phyloP scores from a whole-genome alignment of 2,113 vertebrate genomes.

The Eurystomus gularis region DNA sequence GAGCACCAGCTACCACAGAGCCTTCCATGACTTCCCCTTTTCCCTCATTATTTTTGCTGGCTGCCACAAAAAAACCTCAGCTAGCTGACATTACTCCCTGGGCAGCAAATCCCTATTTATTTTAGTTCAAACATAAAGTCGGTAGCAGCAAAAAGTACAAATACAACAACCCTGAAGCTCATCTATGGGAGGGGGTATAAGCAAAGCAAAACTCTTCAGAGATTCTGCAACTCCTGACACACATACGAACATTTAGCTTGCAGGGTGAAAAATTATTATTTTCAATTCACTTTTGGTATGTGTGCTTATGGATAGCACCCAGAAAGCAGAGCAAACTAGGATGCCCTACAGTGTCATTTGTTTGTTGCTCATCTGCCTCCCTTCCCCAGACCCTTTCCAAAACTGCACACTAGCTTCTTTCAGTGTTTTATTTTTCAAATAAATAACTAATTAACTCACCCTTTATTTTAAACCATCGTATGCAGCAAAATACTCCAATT shows the following conservation, averaged over 20 bases:
- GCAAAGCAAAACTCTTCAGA: neutral
- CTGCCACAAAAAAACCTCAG: neutral
- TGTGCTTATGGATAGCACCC: neutral
- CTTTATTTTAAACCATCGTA: neutral
- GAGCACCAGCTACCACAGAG: neutral
- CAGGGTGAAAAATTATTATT: neutral
- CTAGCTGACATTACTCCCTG: neutral
- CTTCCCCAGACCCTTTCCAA: neutral
- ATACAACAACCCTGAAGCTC: neutral
- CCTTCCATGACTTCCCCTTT: neutral
- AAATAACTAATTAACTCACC: neutral
- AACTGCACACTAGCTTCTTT: neutral
- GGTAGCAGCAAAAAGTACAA: neutral
- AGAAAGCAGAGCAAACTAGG: neutral
- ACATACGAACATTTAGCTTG: neutral
- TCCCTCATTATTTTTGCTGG: neutral
- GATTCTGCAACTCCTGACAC: neutral
- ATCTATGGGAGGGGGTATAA: neutral
- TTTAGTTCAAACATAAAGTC: neutral
- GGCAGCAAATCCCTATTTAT: neutral
- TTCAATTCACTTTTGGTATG: neutral
- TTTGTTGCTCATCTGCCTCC: neutral
- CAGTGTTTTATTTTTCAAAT: conserved; percentile 4
- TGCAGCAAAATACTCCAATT: conserved; percentile 16
- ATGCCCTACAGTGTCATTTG: neutral